Base-by-base conservation (phyloP, 2,797 vertebrate genomes). In the Pipistrellus pipistrellus region DNA sequence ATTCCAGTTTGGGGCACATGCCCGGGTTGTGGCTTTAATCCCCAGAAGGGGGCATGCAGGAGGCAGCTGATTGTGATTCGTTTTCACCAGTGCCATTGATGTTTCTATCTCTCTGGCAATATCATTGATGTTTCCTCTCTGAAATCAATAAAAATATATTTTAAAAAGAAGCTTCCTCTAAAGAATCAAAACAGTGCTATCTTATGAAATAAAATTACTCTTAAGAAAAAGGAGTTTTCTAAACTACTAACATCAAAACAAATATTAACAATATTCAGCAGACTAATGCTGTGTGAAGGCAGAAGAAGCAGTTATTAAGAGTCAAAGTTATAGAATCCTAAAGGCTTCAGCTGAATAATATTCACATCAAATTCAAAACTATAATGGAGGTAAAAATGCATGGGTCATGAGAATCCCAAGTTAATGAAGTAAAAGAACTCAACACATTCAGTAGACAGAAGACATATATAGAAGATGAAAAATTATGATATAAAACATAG, bases 281-380 rank as follows among this genome's bases (percentile, higher is more conserved):
- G 81, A 90, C 15, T 53, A 90, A 82, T 44, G 9, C 30, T 53
- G 2, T 66, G 5, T 59, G 72, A 88, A 96, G 72, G 15, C 25
- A 92, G 69, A 88, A 85, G 72, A 75, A 83, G 14, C 25, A 71
- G 32, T 71, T 88, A 64, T 75, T 32, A 81, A 66, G 57, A 78
- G 4, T 84, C 68, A 62, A 95, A 86, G 66, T 46, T 84, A 59
- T 69, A 72, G 76, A 27, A 77, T 84, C 20, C 72, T 71, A 73
- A 87, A 87, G 27, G 6, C 17, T 86, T 89, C 15, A 18, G 12
- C 55, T 81, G 23, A 89, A 86, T 69, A 88, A 88, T 90, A 77
- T 82, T 94, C 57, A 78, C 66, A 41, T 80, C 73, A 91, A 82
- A 93, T 51, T 93, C 46, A 88, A 90, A 94, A 78, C 48, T 66